These are phyloP conservation scores for Anolis sagrei DNA, from an alignment of 2,113 vertebrate genomes.

Conservation along the genomic window DNA sequence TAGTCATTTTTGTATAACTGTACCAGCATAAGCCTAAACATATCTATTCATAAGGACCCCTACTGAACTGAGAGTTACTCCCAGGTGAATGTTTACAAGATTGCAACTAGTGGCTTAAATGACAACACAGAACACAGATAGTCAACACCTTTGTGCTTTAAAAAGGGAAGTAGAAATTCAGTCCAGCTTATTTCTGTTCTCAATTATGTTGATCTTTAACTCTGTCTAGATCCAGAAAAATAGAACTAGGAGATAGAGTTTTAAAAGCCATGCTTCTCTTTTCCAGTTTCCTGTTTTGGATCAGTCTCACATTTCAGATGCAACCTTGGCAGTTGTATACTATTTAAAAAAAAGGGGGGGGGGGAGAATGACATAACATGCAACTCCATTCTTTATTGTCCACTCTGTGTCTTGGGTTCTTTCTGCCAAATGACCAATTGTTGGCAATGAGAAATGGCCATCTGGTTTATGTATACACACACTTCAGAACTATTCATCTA, in stretches of 20 bases:
- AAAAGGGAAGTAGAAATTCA: neutral
- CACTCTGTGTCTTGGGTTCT: constrained; percentile 63
- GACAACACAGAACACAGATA: neutral
- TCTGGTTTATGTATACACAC: constrained; percentile 42
- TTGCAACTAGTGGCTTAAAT: too few species aligned
- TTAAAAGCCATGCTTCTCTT: neutral
- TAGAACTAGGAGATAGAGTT: neutral
- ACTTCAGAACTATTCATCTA: constrained; percentile 12
- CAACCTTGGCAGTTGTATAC: neutral
- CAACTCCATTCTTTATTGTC: constrained; percentile 45
- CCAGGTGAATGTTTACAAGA: too few species aligned
- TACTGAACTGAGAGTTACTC: too few species aligned
- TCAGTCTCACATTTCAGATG: neutral
- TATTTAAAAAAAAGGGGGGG: neutral
- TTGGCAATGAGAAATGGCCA: constrained; percentile 72
- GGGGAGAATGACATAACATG: neutral
- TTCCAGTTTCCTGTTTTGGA: neutral
- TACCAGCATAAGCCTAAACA: too few species aligned
- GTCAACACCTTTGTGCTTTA: neutral
- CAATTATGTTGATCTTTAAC: neutral
- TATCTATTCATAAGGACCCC: too few species aligned
- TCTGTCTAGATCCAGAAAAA: neutral
- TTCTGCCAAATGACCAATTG: constrained; percentile 63
- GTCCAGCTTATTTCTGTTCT: neutral
- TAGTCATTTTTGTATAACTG: neutral